Conservation (phyloP, 2,797 vertebrate species). For the Oreochromis grahami region DNA sequence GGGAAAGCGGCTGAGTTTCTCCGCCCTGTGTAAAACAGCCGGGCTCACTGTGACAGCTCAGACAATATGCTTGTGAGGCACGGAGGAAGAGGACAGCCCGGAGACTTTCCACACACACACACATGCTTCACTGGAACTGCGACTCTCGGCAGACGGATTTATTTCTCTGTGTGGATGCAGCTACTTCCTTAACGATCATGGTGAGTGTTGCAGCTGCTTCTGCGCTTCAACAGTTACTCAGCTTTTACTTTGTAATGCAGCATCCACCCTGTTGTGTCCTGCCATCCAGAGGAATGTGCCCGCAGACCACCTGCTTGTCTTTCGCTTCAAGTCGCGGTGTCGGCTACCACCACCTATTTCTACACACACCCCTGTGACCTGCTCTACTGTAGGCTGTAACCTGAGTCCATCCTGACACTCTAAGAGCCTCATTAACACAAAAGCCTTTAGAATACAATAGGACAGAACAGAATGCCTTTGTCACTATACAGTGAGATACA, state of each 20-base stretch:
- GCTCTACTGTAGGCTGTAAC: constrained; percentile 47
- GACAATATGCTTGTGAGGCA: constrained; percentile 46
- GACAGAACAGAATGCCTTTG: too few relatives aligned
- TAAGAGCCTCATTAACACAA: constrained; percentile 56
- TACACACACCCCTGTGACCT: constrained; percentile 36
- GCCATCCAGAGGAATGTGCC: constrained; percentile 14
- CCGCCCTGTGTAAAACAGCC: constrained; percentile 53
- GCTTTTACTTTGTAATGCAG: background rate
- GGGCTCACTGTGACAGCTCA: constrained; percentile 52
- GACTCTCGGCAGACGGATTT: constrained; percentile 18
- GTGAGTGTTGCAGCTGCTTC: constrained; percentile 51
- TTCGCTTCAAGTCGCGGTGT: constrained; percentile 49
- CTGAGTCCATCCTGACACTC: constrained; percentile 44
- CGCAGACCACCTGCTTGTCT: constrained; percentile 50
- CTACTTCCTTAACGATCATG: constrained; percentile 27
- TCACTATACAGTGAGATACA: too few relatives aligned
- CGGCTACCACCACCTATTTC: constrained; percentile 49
- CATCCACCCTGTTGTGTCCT: background rate
- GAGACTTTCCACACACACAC: background rate
- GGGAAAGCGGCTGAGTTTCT: constrained; percentile 2
- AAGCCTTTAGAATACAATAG: background rate
- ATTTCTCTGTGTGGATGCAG: constrained; percentile 1
- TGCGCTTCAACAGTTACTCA: background rate
- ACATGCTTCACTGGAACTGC: constrained; percentile 27
- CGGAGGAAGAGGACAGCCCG: background rate